Conservation (phyloP, 2,888 invertebrate species). For the Orthosia gothica region DNA sequence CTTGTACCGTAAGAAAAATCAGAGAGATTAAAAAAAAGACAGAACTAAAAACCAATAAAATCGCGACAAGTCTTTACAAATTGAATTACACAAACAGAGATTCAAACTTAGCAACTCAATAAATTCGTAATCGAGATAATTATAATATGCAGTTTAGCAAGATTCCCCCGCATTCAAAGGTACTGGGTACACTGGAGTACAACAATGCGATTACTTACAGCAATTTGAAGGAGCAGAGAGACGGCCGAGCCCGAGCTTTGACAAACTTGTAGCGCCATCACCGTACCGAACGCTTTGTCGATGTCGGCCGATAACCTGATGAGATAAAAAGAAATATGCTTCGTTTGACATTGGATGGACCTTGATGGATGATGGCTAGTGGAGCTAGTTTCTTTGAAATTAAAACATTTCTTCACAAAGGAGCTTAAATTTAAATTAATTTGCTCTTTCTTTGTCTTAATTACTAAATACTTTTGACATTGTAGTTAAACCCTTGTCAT, state of each 20-base stretch:
- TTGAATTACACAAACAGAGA: slow-evolving; percentile 33
- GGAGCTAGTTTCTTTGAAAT: slow-evolving; percentile 40
- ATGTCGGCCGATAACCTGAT: slow-evolving; percentile 83
- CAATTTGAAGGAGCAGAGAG: slow-evolving; percentile 74
- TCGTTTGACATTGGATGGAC: slow-evolving; percentile 47
- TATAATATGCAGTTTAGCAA: slow-evolving; percentile 60
- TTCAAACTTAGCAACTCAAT: slow-evolving; percentile 40
- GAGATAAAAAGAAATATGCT: slow-evolving; percentile 56
- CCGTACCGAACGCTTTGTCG: slow-evolving; percentile 83
- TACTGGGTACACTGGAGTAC: slow-evolving; percentile 56
- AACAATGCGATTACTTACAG: slow-evolving; percentile 73
- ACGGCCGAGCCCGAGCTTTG: slow-evolving; percentile 84
- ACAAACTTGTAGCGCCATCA: slow-evolving; percentile 84
- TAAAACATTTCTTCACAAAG: slow-evolving; percentile 40
- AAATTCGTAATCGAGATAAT: slow-evolving; percentile 57
- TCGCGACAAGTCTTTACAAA: slow-evolving; percentile 35
- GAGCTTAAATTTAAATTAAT: slow-evolving; percentile 34
- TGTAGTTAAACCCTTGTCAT: slow-evolving; percentile 28
- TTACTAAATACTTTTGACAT: slow-evolving; percentile 42
- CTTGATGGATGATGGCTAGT: slow-evolving; percentile 21
- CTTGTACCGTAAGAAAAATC: background rate
- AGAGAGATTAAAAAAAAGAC: background rate
- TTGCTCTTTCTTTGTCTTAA: slow-evolving; percentile 29
- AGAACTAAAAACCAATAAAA: slow-evolving; percentile 34
- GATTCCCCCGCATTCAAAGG: slow-evolving; percentile 48